These are phyloP conservation scores for Drosophila melanosoma DNA, from an alignment of 2,888 invertebrate genomes.

Conservation along the genomic window DNA sequence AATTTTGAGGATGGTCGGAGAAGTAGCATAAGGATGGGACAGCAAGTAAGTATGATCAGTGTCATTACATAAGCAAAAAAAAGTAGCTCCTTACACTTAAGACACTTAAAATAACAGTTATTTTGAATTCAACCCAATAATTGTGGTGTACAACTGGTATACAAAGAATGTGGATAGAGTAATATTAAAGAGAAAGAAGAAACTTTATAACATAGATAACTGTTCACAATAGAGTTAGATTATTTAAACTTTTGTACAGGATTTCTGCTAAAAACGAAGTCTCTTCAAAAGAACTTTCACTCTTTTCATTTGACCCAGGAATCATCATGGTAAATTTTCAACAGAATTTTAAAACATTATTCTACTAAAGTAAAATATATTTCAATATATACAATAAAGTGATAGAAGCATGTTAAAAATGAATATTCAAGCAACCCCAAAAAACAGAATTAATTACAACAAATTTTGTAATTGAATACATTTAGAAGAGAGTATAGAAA, in stretches of 20 bases:
- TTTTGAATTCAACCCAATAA: not conserved
- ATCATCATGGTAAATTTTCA: not conserved
- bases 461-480: not conserved
- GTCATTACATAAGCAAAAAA: not conserved
- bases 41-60: not conserved
- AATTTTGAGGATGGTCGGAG: not conserved
- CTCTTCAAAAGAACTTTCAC: not conserved
- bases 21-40: not conserved
- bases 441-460: not conserved
- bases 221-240: not conserved
- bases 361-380: conserved; percentile 10
- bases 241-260: conserved; percentile 2
- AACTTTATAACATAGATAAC: not conserved
- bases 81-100: not conserved
- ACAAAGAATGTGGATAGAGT: not conserved
- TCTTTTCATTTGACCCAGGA: not conserved
- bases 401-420: not conserved
- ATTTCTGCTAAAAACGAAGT: not conserved
- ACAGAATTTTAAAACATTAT: not conserved
- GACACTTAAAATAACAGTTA: not conserved
- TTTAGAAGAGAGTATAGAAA: conserved; percentile 48
- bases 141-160: too few relatives aligned
- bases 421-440: not conserved
- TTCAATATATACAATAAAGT: conserved; percentile 1
- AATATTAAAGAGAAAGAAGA: not conserved